phyloP scores from a whole-genome alignment of 1,140 invertebrate species.

The Pogonomyrmex californicus region DNA sequence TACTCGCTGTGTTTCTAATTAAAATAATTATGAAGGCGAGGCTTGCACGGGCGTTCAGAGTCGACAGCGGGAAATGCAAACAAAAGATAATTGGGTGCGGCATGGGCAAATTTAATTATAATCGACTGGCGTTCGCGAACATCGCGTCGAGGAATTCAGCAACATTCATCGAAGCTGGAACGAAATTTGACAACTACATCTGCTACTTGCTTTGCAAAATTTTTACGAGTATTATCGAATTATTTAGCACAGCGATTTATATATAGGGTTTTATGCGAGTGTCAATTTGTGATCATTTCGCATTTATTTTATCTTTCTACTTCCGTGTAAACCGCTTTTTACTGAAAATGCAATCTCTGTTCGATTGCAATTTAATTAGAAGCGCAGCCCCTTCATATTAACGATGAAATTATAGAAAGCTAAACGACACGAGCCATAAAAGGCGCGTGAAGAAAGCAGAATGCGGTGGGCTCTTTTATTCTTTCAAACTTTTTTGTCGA shows the following conservation, averaged over 20 bases:
- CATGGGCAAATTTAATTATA: conserved; percentile 62
- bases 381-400: neutral
- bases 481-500: conserved; percentile 4
- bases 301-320: neutral
- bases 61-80: conserved; percentile 49
- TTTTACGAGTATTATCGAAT: neutral
- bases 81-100: conserved; percentile 62
- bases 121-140: conserved; percentile 23
- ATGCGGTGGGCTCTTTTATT: neutral
- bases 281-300: neutral
- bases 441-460: neutral
- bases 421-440: neutral
- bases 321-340: neutral
- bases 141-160: conserved; percentile 6
- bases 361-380: conserved; percentile 17
- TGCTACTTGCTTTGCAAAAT: conserved; percentile 7
- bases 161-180: conserved; percentile 20
- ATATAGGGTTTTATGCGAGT: too few relatives aligned
- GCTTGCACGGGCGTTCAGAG: neutral
- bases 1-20: conserved; percentile 54
- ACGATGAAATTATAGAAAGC: neutral
- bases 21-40: conserved; percentile 62
- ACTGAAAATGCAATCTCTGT: neutral
- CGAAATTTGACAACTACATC: conserved; percentile 4
- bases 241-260: neutral